Evolutionary conservation across 2,888 invertebrate genomes (phyloP).

Genomic region (Criorhina ranunculi): DNA sequence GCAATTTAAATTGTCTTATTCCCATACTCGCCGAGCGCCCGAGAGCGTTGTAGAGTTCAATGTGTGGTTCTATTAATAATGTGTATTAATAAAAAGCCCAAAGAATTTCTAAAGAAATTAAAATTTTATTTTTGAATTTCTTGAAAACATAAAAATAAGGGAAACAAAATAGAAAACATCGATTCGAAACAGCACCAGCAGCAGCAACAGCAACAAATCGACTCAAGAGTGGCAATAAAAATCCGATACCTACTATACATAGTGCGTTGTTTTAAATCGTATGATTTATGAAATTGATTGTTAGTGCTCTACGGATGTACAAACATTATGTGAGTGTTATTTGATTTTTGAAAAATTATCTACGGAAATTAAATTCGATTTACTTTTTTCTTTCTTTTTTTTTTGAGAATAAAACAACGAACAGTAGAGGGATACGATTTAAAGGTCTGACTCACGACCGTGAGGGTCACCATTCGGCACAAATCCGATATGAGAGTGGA

Average conservation of each 20-base stretch:
- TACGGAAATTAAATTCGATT: slow-evolving; percentile 28
- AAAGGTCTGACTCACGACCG: slow-evolving; percentile 37
- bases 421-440: slow-evolving; percentile 18
- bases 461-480: slow-evolving; percentile 26
- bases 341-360: background rate
- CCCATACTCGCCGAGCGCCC: slow-evolving; percentile 48
- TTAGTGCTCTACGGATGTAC: slow-evolving; percentile 34
- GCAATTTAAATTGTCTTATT: slow-evolving; percentile 76
- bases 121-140: slow-evolving; percentile 65
- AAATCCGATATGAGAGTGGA: slow-evolving; percentile 37
- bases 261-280: slow-evolving; percentile 75
- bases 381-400: too few relatives aligned
- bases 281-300: slow-evolving; percentile 77
- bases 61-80: slow-evolving; percentile 71
- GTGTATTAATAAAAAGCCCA: slow-evolving; percentile 61
- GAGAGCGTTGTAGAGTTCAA: slow-evolving; percentile 64
- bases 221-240: slow-evolving; percentile 26
- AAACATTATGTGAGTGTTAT: slow-evolving; percentile 7
- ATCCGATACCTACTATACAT: slow-evolving; percentile 25
- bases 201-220: slow-evolving; percentile 23
- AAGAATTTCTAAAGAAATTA: slow-evolving; percentile 67
- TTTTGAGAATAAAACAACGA: background rate
- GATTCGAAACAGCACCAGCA: slow-evolving; percentile 49
- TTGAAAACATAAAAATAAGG: slow-evolving; percentile 75
- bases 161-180: slow-evolving; percentile 40